Conservation (phyloP, 2,888 invertebrate genomes). For the Chloroclystis v-ata region DNA sequence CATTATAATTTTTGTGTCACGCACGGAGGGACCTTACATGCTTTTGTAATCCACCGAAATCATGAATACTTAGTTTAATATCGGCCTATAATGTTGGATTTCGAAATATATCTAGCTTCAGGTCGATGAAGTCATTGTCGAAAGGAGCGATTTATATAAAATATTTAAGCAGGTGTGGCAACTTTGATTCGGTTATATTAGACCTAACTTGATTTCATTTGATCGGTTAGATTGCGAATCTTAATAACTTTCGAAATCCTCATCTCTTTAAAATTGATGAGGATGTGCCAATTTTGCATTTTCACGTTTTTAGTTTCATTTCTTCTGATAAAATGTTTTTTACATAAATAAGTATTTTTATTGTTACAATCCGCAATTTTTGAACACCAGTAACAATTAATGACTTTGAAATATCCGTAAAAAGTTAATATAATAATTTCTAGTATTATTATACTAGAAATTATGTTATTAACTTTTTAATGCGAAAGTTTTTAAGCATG, state of each 20-base stretch:
- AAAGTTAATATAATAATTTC: no score
- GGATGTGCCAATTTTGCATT: neutral
- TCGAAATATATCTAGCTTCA: conserved; percentile 8
- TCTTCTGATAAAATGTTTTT: neutral
- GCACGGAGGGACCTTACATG: conserved; percentile 2
- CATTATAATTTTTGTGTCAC: no score
- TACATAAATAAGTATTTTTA: no score
- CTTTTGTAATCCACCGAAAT: conserved; percentile 13
- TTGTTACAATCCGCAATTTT: no score
- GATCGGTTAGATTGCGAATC: conserved; percentile 8
- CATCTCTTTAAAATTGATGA: neutral
- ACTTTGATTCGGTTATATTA: conserved; percentile 7
- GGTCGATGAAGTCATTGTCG: conserved; percentile 20
- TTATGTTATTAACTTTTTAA: no score
- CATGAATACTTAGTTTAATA: conserved; percentile 9
- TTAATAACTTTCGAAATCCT: conserved; percentile 11
- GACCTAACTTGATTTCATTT: conserved; percentile 11
- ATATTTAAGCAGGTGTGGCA: conserved; percentile 13
- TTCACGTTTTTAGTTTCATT: neutral
- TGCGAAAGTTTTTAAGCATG: no score
- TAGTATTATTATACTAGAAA: no score
- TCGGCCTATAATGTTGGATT: conserved; percentile 12
- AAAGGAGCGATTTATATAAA: conserved; percentile 14
- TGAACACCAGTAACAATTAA: no score
- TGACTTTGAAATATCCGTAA: no score